Conservation (phyloP, 2,888 invertebrate genomes). For the Eupithecia subumbrata region DNA sequence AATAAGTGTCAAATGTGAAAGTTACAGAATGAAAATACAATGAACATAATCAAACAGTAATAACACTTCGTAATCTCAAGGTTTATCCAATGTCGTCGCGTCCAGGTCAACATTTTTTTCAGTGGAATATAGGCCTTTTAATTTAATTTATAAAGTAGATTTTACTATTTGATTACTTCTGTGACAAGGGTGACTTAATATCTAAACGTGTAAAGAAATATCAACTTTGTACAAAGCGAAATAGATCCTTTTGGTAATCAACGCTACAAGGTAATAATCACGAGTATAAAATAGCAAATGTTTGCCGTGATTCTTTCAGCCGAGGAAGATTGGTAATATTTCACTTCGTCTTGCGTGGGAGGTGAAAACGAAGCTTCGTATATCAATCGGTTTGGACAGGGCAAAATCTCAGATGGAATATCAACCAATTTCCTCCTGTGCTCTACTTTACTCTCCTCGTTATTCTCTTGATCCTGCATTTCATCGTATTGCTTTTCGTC, state of each 20-base stretch:
- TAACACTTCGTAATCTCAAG: not conserved
- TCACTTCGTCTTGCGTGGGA: constrained; percentile 78
- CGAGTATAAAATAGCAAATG: constrained; percentile 47
- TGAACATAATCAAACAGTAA: constrained; percentile 11
- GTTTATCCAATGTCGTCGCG: not conserved
- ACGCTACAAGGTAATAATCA: constrained; percentile 59
- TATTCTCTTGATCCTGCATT: constrained; percentile 73
- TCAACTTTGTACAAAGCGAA: not conserved
- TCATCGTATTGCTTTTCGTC: constrained; percentile 73
- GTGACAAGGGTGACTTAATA: constrained; percentile 14
- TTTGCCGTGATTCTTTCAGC: constrained; percentile 47
- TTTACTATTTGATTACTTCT: not conserved
- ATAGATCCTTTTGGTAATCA: constrained; percentile 30
- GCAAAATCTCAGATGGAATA: constrained; percentile 70
- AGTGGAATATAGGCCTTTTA: not conserved
- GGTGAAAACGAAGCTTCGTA: constrained; percentile 72
- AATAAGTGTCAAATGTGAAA: not conserved
- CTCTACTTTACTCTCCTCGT: constrained; percentile 64
- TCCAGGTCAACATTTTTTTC: not conserved
- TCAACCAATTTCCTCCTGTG: constrained; percentile 70
- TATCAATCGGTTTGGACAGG: constrained; percentile 70
- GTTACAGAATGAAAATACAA: constrained; percentile 18
- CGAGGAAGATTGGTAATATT: constrained; percentile 73
- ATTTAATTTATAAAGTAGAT: not conserved
- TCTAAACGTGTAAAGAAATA: not conserved